These are phyloP conservation scores for Sacculina carcini DNA, from an alignment of 2,888 invertebrate genomes.

Conservation along the genomic window DNA sequence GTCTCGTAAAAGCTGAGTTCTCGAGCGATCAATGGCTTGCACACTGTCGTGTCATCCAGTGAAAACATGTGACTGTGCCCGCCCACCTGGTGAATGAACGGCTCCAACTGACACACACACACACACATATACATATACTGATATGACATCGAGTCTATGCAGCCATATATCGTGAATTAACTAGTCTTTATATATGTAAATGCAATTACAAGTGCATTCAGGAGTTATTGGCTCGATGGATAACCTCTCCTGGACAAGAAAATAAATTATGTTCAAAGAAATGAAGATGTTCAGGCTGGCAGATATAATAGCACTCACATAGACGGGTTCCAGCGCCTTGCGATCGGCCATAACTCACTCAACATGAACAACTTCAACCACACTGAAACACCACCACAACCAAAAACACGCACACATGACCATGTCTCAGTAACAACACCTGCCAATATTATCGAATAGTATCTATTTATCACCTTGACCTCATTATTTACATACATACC, in stretches of 20 bases:
- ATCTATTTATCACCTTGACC: too few species aligned
- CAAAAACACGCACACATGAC: background rate
- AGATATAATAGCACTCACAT: background rate
- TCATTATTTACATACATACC: too few species aligned
- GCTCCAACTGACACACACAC: constrained; percentile 20
- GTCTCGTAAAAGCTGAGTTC: constrained; percentile 29
- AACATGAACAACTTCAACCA: background rate
- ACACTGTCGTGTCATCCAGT: constrained; percentile 26
- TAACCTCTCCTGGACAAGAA: too few species aligned
- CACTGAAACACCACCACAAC: background rate
- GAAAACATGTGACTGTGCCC: constrained; percentile 27
- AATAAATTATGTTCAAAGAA: too few species aligned
- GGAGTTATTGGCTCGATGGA: too few species aligned
- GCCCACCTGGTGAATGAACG: constrained; percentile 29
- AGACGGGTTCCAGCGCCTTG: background rate
- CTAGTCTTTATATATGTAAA: background rate
- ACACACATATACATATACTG: background rate
- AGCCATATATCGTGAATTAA: background rate
- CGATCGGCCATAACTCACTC: constrained; percentile 1
- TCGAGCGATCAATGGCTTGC: constrained; percentile 27
- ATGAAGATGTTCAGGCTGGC: background rate
- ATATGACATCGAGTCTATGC: background rate
- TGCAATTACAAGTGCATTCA: too few species aligned
- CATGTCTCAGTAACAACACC: background rate
- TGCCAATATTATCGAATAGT: too few species aligned